These are phyloP conservation scores for Heterocephalus glaber DNA, from an alignment of 2,113 vertebrate genomes.

Conservation along the genomic window DNA sequence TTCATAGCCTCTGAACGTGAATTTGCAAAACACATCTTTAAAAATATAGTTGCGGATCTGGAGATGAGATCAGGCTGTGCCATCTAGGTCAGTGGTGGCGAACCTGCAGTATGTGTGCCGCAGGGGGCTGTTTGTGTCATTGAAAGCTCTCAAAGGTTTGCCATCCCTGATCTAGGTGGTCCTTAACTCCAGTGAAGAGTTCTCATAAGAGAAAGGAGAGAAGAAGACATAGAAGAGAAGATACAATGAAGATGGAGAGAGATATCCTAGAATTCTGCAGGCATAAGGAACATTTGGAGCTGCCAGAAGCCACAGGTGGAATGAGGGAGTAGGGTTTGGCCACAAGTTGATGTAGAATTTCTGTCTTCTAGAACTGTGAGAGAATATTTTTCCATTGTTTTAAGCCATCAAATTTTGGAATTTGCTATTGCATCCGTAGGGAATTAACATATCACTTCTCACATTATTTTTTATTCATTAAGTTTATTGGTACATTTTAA, in stretches of 20 bases:
- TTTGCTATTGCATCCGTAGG: background rate
- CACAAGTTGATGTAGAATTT: background rate
- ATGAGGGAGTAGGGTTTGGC: accelerated
- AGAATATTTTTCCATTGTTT: background rate
- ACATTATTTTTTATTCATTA: background rate
- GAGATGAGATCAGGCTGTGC: background rate
- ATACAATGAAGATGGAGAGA: background rate
- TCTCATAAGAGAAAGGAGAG: background rate
- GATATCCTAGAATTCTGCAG: accelerated
- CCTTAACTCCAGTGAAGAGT: background rate
- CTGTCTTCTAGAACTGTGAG: background rate
- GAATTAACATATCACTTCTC: background rate
- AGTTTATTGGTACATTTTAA: too few species aligned
- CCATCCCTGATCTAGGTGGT: background rate
- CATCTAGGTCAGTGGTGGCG: background rate
- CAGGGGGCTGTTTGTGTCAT: background rate
- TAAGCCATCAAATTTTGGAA: background rate
- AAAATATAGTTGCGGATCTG: background rate
- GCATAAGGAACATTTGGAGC: background rate
- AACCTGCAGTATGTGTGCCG: accelerated
- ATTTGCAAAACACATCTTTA: background rate
- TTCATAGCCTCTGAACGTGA: background rate
- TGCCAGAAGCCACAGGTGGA: background rate
- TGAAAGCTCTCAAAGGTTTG: background rate
- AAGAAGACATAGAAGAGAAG: background rate